These are phyloP conservation scores for Spodoptera litura DNA, from an alignment of 1,140 invertebrate species.

Conservation along the genomic window DNA sequence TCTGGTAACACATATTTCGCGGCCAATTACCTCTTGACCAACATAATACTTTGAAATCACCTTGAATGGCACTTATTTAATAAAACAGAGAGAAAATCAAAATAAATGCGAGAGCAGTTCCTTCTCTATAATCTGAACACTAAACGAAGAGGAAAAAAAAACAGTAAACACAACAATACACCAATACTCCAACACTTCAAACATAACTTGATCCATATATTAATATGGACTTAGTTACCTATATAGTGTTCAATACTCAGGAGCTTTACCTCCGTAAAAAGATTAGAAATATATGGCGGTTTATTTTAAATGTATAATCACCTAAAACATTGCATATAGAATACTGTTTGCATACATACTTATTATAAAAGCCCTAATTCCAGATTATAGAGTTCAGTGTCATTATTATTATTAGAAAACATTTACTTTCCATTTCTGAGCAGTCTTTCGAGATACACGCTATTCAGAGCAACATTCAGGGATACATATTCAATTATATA, in stretches of 20 bases:
- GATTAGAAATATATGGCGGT: too few relatives aligned
- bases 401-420: not conserved
- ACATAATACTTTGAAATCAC: conserved; percentile 47
- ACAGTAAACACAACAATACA: too few relatives aligned
- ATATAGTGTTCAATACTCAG: not conserved
- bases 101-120: conserved; percentile 8
- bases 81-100: not conserved
- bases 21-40: conserved; percentile 33
- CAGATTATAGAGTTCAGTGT: conserved; percentile 35
- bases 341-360: not conserved
- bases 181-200: too few relatives aligned
- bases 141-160: not conserved
- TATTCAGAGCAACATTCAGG: conserved; percentile 21
- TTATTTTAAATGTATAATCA: not conserved
- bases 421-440: conserved; percentile 11
- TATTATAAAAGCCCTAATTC: not conserved
- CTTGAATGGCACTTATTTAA: conserved; percentile 38
- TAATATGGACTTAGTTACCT: not conserved
- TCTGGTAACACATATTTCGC: conserved; percentile 44
- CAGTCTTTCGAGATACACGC: conserved; percentile 40
- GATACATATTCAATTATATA: conserved; percentile 41
- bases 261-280: too few relatives aligned
- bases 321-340: not conserved
- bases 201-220: too few relatives aligned
- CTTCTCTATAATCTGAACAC: conserved; percentile 33